Evolutionary conservation across 2,888 invertebrate species (phyloP), one percentile per base, ranked within the genome.

Genomic region (Polydrusus cervinus): DNA sequence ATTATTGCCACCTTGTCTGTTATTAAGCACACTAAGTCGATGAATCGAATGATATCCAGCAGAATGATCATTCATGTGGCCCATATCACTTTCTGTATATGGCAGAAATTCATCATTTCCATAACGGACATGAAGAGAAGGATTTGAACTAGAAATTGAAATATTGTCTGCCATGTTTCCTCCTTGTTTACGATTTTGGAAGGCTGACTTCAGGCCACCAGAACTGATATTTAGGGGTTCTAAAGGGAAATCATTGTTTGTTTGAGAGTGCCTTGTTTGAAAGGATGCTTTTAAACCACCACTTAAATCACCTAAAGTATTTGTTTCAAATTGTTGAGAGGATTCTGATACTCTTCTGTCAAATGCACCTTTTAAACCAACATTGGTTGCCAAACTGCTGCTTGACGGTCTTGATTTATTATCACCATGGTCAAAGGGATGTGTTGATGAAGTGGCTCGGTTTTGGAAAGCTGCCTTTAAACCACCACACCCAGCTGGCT

Each of bases 11-110:
- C 62, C 53, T 14, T 73, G 45, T 30, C 53, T 57, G 14, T 64
- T 61, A 62, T 49, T 75, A 30, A 75, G 66, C 6, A 47, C 11
- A 10, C 61, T 73, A 25, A 79, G 70, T 30, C 80, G 68, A 65
- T 80, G 80, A 25, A 80, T 78, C 16, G 80, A 80, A 66, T 78
- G 77, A 16, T 78, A 68, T 43, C 78, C 71, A 38, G 20, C 10
- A 38, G 74, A 51, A 57, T 72, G 62, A 66, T 49, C 16, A 55
- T 20, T 49, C 38, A 18, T 25, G 1, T 60, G 38, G 16, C 30
- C 38, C 13, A 60, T 16, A 47, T 47, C 14, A 18, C 34, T 38
- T 11, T 38, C 66, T 5, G 16, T 34, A 40, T 53, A 30, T 38
- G 38, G 18, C 2, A 53, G 18, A 47, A 43, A 18, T 47, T 60